Evolutionary conservation across 1,140 invertebrate genomes (phyloP), one percentile per base, ranked within the genome.

Genomic region (Bombus haemorrhoidalis): DNA sequence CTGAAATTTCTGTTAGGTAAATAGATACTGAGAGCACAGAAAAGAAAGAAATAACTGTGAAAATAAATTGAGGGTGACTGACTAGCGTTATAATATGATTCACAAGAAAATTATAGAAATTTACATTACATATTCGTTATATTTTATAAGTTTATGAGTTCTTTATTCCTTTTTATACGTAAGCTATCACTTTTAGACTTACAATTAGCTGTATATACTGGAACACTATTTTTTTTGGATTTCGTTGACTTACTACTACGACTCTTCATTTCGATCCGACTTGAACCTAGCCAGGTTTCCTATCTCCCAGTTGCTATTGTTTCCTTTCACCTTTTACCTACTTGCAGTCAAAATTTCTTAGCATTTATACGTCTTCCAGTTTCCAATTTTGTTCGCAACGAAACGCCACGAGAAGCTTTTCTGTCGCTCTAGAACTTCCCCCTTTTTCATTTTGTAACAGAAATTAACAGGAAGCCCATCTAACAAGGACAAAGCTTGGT

Each of bases 391-490:
- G 41, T 25, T 75, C 32, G 5, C 22, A 18, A 53, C 18, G 73
- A 53, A 34, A 75, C 4, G 6, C 18, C 43, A 13, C 22, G 32
- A 9, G 12, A 25, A 74, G 41, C 43, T 28, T 57, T 37, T 12
- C 34, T 15, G 10, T 2, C 32, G 37, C 5, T 34, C n/a, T 3
- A 10, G 9, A 47, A 34, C 73, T 75, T 47, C n/a, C 41, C 18
- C 73, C 47, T 76, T 57, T 59, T 74, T 22, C 47, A 76, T 32
- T 34, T 76, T 15, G 74, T 57, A 57, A 75, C 74, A 13, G 6
- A 32, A 75, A 75, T 75, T 75, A 76, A 86, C 86, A 76, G 77
- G 59, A 64, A 77, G 34, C 34, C 34, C 28, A 37, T n/a, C 5
- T 13, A 75, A 57, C 74, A 32, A 57, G 32, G 74, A 37, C 47